Conservation (phyloP, 2,797 vertebrate species). For the Halcyon chelicuti region DNA sequence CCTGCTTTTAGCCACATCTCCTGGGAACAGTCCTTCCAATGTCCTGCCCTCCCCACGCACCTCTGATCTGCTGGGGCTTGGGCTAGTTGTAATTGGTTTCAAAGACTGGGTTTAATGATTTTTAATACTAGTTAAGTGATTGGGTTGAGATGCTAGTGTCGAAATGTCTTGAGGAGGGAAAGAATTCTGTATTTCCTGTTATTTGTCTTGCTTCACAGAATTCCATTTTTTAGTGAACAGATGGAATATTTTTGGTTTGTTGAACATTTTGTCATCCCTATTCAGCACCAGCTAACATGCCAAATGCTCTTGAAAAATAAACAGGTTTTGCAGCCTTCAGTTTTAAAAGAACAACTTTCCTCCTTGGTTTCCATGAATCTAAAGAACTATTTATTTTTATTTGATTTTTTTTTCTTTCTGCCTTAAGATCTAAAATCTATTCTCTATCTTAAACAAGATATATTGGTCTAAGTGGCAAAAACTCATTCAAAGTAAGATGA, state of each 20-base stretch:
- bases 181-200: slow-evolving; percentile 24
- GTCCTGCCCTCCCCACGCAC: not conserved
- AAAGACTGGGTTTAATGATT: not conserved
- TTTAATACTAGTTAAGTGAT: not conserved
- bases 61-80: not conserved
- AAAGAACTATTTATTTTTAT: not conserved
- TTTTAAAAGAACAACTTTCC: slow-evolving; percentile 9
- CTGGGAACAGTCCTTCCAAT: not conserved
- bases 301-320: slow-evolving; percentile 60
- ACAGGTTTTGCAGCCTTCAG: not conserved
- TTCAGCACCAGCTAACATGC: slow-evolving; percentile 64
- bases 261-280: slow-evolving; percentile 67
- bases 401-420: not conserved
- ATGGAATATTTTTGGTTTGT: slow-evolving; percentile 68
- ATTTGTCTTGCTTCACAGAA: slow-evolving; percentile 40
- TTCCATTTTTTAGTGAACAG: slow-evolving; percentile 43
- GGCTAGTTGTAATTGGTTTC: not conserved
- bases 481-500: not conserved
- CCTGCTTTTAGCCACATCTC: fast-evolving
- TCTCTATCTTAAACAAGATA: not conserved
- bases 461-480: not conserved
- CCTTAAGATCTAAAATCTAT: not conserved
- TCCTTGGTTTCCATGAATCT: not conserved
- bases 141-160: not conserved
- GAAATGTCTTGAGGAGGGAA: not conserved